Percentiles rank a stretch among this genome's conserved stretches.
These are phyloP conservation scores for Coendou prehensilis DNA, from an alignment of 2,797 vertebrate species.

Conservation along the genomic window DNA sequence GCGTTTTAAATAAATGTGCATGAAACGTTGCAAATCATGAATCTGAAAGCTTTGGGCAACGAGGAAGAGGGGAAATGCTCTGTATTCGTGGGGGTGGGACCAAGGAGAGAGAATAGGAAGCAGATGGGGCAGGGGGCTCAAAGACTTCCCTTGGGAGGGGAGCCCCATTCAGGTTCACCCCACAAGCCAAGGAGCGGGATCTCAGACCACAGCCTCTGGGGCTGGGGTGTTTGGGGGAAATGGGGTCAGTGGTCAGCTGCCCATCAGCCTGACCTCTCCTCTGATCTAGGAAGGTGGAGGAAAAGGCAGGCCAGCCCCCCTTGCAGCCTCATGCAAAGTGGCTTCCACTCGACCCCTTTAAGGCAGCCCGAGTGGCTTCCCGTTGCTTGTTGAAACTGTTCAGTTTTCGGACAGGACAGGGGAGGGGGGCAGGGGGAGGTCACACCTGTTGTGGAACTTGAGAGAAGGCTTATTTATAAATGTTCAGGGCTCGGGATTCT, in stretches of 20 bases:
- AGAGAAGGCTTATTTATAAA: conserved; percentile 99
- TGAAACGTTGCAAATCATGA: background rate
- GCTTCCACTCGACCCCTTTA: conserved; percentile 88
- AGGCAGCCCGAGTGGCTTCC: conserved; percentile 88
- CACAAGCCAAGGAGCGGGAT: background rate
- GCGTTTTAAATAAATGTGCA: background rate
- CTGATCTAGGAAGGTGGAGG: background rate
- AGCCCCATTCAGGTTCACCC: background rate
- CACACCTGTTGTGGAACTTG: conserved; percentile 99
- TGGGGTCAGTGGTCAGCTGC: conserved; percentile 18
- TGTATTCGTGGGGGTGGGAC: background rate
- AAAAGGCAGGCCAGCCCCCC: background rate
- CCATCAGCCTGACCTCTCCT: background rate
- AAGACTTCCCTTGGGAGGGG: background rate
- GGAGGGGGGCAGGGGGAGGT: conserved; percentile 92
- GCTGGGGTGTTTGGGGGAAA: background rate
- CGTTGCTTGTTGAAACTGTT: conserved; percentile 98
- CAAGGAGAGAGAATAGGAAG: background rate
- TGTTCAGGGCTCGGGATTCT: conserved; percentile 99
- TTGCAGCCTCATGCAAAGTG: background rate
- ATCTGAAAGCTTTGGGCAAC: background rate
- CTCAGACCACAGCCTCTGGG: background rate
- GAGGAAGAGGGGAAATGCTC: background rate
- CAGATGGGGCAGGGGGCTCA: background rate
- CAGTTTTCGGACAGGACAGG: conserved; percentile 98